Evolutionary conservation across 1,140 invertebrate species (phyloP).

Genomic region (Brachystomella parvula): DNA sequence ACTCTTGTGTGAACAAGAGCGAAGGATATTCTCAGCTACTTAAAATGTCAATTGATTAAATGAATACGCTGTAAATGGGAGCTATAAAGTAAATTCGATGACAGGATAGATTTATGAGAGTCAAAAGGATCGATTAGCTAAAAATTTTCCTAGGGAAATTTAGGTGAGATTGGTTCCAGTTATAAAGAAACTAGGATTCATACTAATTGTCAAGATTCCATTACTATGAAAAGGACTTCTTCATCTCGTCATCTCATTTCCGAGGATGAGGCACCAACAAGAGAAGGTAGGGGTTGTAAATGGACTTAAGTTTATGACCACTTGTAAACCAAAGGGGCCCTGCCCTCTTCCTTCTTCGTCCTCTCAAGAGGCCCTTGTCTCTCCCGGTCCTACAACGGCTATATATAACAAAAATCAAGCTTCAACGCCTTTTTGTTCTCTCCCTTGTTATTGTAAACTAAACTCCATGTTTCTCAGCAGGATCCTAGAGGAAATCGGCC

Average conservation of each 20-base stretch:
- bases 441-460: neutral
- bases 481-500: neutral
- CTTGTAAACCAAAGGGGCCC: constrained; percentile 4
- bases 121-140: constrained; percentile 1
- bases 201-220: neutral
- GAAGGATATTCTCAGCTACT: neutral
- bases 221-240: neutral
- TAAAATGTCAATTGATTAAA: neutral
- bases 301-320: neutral
- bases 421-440: constrained; percentile 2
- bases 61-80: constrained; percentile 7
- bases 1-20: neutral
- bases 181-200: neutral
- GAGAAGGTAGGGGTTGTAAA: neutral
- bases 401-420: neutral
- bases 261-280: too few relatives aligned
- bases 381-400: neutral
- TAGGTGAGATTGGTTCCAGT: constrained; percentile 4
- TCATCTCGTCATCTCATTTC: neutral
- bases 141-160: neutral
- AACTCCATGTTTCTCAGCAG: constrained; percentile 7
- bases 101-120: constrained; percentile 7
- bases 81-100: constrained; percentile 1
- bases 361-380: neutral
- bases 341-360: too few relatives aligned